phyloP scores from a whole-genome alignment of 2,797 vertebrate genomes.

The Molossus alvarezi region DNA sequence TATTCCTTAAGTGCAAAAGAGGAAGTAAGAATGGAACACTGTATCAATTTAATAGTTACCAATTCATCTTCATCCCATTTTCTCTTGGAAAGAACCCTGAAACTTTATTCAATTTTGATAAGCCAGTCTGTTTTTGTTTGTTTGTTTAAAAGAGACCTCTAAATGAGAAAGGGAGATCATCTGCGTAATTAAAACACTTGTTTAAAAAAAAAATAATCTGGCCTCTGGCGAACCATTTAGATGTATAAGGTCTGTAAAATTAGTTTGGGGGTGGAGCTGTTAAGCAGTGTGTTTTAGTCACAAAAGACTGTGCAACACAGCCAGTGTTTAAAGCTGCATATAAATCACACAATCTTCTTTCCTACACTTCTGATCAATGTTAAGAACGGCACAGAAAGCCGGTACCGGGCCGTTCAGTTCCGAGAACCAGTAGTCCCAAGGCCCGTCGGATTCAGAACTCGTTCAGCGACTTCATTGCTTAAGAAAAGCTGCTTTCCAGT shows the following conservation, averaged over 20 bases:
- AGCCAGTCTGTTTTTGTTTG: background rate
- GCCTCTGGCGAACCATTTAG: conserved; percentile 5
- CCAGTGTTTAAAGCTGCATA: background rate
- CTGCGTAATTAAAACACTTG: background rate
- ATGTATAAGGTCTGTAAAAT: conserved; percentile 7
- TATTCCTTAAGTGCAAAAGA: background rate
- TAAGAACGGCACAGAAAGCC: background rate
- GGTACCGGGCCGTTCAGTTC: background rate
- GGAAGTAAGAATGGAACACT: conserved; percentile 28
- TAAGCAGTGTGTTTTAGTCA: background rate
- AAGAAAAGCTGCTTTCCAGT: conserved; percentile 33
- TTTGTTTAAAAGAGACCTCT: background rate
- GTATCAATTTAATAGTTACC: background rate
- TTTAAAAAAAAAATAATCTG: conserved; percentile 28
- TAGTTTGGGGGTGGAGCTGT: background rate
- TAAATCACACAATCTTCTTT: background rate
- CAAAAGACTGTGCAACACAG: background rate
- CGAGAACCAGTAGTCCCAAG: conserved; percentile 38
- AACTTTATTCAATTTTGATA: conserved; percentile 9
- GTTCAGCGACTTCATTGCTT: conserved; percentile 45
- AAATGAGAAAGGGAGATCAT: background rate
- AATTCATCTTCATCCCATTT: conserved; percentile 36
- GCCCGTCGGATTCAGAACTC: conserved; percentile 52
- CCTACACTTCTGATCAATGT: background rate
- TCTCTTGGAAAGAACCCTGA: conserved; percentile 47